These are phyloP conservation scores for Limenitis camilla DNA, from an alignment of 2,888 invertebrate genomes.

Conservation along the genomic window DNA sequence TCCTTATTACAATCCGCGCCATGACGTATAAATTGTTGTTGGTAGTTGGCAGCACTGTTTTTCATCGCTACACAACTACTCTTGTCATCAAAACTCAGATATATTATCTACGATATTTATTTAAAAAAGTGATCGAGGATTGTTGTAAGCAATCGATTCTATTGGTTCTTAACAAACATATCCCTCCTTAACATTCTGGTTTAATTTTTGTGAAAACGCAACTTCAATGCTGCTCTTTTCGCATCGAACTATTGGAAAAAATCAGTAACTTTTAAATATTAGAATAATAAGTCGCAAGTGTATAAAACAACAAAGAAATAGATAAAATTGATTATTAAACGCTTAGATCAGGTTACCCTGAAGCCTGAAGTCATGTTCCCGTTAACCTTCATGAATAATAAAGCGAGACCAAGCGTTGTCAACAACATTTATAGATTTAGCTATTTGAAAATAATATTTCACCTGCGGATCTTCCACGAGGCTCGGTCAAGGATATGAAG, in stretches of 20 bases:
- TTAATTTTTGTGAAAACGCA: too few species aligned
- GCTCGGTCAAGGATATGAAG: slow-evolving; percentile 41
- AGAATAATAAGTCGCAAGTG: neutral
- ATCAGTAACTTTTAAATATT: neutral
- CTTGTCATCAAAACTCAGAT: too few species aligned
- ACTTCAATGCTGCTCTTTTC: too few species aligned
- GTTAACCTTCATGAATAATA: slow-evolving; percentile 19
- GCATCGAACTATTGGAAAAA: neutral
- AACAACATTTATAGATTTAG: neutral
- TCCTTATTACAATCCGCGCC: too few species aligned
- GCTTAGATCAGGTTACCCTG: slow-evolving; percentile 7
- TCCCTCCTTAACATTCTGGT: too few species aligned
- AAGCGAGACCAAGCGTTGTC: slow-evolving; percentile 1
- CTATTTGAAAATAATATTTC: slow-evolving; percentile 8
- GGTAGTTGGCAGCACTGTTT: too few species aligned
- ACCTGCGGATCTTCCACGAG: slow-evolving; percentile 27
- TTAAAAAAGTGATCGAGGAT: too few species aligned
- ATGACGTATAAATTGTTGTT: too few species aligned
- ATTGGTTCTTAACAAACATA: too few species aligned
- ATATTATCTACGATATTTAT: too few species aligned
- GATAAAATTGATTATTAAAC: slow-evolving; percentile 2
- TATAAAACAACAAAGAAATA: neutral
- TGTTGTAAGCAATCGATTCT: too few species aligned
- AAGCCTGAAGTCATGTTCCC: slow-evolving; percentile 16
- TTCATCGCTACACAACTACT: too few species aligned